Base-by-base conservation (phyloP, 2,113 vertebrate species). In the Vireo altiloquus region DNA sequence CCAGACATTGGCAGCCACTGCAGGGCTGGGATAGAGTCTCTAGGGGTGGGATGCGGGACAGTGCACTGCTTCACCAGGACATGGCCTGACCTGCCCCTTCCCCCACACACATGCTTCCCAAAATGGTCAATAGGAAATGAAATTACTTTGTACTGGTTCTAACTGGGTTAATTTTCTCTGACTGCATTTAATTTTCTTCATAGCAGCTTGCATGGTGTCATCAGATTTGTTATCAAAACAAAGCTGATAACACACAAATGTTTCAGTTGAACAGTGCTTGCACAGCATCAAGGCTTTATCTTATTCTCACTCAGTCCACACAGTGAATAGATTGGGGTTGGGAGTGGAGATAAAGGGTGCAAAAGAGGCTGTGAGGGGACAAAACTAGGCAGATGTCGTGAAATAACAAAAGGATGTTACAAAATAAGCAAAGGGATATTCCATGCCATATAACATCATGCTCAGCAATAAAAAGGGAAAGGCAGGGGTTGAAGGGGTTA, bases 1-100 rank as follows among this genome's bases (percentile, higher is more conserved):
- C 31, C 44, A 50, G 31, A 27, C 52, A 21, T 0, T 21, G 44
- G 25, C 31, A 77, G 72, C 9, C 31, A 5, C 25, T 14, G 15
- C 19, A 16, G 18, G n/a, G 35, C 23, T 59, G 31, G 31, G 21
- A 68, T 22, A 31, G 20, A 35, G 21, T 27, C 17, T 37, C 25
- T 6, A 18, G 52, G 31, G 11, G 2, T 35, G 31, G 3, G 4
- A 1, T 31, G 20, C 30, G 39, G 47, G 57, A 46, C 33, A 27
- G 9, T 15, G 20, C 42, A 35, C 25, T 25, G 24, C 7, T 17
- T 50, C 0, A 0, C 25, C 44, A 25, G 35, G 35, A 30, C 19
- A 42, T 18, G 24, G 15, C 8, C 4, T 2, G 0, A 24, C 21
- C 11, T 59, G 8, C 31, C 31, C 44, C 31, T 42, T 76, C 7